These are phyloP conservation scores for Cecidostiba fungosa DNA, from an alignment of 2,888 invertebrate species.

Conservation along the genomic window DNA sequence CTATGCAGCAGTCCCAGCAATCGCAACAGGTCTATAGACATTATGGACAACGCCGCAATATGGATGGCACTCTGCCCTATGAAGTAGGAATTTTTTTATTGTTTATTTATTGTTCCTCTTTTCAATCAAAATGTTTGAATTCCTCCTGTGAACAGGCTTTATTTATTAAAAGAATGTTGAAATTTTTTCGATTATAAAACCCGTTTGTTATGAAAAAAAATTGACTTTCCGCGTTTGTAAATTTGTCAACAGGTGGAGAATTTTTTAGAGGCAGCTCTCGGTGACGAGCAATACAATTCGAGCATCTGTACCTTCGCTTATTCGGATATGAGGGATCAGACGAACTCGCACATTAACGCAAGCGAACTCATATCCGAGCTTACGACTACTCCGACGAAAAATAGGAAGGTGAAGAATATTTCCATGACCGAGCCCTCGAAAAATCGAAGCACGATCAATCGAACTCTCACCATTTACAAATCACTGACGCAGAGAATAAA, in stretches of 20 bases:
- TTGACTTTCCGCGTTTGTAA: constrained; percentile 42
- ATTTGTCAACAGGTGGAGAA: constrained; percentile 66
- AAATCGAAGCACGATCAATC: constrained; percentile 63
- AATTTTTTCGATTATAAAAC: too few relatives aligned
- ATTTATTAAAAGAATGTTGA: neutral
- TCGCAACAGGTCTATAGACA: neutral
- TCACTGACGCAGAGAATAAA: constrained; percentile 69
- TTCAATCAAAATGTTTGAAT: neutral
- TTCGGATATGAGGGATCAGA: constrained; percentile 51
- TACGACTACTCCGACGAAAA: constrained; percentile 57
- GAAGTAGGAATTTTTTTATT: constrained; percentile 10
- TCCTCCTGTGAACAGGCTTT: too few relatives aligned
- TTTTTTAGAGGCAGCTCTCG: constrained; percentile 70
- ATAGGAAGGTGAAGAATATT: neutral
- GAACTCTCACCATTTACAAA: constrained; percentile 67
- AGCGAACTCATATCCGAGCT: constrained; percentile 68
- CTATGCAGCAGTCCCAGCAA: neutral
- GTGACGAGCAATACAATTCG: constrained; percentile 68
- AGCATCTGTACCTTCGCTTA: constrained; percentile 29
- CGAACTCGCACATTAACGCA: constrained; percentile 62
- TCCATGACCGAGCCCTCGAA: constrained; percentile 60
- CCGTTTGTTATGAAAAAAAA: too few relatives aligned
- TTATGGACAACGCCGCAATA: neutral
- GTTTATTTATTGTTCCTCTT: neutral
- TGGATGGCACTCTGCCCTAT: constrained; percentile 33